Evolutionary conservation across 2,888 invertebrate genomes (phyloP), one percentile per base, ranked within the genome.

Genomic region (Cheilosia scutellata): DNA sequence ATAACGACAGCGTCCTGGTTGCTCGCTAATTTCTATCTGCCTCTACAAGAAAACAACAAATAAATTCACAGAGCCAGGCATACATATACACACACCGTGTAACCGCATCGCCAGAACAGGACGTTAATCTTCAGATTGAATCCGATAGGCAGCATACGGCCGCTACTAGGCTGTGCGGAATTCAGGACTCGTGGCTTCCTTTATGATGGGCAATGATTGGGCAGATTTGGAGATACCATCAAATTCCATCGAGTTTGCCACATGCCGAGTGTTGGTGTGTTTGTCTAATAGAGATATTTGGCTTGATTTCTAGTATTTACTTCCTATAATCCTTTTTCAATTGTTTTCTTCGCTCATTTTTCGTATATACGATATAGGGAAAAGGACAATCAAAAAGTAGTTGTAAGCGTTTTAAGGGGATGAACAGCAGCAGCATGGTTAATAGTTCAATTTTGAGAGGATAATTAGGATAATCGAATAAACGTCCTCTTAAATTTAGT

Each of bases 261-360:
- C 72, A 74, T 79, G 79, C 66, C 58, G 74, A 75, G 63, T 70
- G 63, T 25, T 47, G 42, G 79, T 72, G 25, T 77, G 55, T 44
- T 40, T 44, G 44, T 68, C 66, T 82, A 72, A 82, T 86, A 66
- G 82, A 86, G 80, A 82, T 86, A 72, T 82, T 72, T 70, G 47
- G 47, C 51, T 57, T 51, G 66, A 75, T 72, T 68, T 80, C 68
- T 57, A 49, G 71, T 72, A 82, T 77, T 86, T 82, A 82, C 86
- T 86, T 82, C 71, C 76, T 68, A 86, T 86, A 86, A 86, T 76
- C 86, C 86, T 82, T 86, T 86, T 86, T 63, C 82, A 77, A 77
- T 82, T 82, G 76, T 75, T 77, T 77, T 57, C 76, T 65, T 63
- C 20, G 16, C 29, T 51, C 51, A 16, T 33, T 70, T 62, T 29